Conservation (phyloP, 2,113 vertebrate species). For the Syngnathus typhle region DNA sequence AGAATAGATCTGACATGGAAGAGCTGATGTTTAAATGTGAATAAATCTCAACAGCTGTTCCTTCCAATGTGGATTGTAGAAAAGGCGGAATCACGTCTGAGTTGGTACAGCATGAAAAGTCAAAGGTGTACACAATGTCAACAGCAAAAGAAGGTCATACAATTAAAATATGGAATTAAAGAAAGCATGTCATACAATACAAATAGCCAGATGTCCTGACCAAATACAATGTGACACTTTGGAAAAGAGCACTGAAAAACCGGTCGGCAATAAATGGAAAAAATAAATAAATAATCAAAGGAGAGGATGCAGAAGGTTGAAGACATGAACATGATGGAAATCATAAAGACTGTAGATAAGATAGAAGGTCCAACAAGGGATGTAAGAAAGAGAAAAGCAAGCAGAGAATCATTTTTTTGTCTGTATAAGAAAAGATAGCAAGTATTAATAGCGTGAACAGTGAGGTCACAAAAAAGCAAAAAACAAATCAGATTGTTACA, state of each 20-base stretch:
- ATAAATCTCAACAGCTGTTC: constrained; percentile 39
- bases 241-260: constrained; percentile 52
- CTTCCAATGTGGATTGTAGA: constrained; percentile 38
- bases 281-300: constrained; percentile 19
- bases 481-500: constrained; percentile 62
- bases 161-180: constrained; percentile 28
- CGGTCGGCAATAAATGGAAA: constrained; percentile 44
- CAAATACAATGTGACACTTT: constrained; percentile 45
- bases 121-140: constrained; percentile 40
- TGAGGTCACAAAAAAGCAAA: constrained; percentile 57
- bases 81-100: constrained; percentile 46
- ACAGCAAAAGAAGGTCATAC: constrained; percentile 15
- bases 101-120: constrained; percentile 56
- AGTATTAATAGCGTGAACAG: constrained; percentile 71
- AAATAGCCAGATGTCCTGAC: constrained; percentile 30
- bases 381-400: constrained; percentile 52
- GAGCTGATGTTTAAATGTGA: constrained; percentile 51
- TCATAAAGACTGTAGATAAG: constrained; percentile 48
- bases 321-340: constrained; percentile 51
- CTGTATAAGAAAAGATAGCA: constrained; percentile 68
- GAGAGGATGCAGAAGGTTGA: constrained; percentile 37
- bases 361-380: constrained; percentile 42
- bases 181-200: constrained; percentile 29
- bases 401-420: constrained; percentile 49
- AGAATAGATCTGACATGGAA: constrained; percentile 48